These are phyloP conservation scores for Papilio glaucus DNA, from an alignment of 1,140 invertebrate genomes.

Conservation along the genomic window DNA sequence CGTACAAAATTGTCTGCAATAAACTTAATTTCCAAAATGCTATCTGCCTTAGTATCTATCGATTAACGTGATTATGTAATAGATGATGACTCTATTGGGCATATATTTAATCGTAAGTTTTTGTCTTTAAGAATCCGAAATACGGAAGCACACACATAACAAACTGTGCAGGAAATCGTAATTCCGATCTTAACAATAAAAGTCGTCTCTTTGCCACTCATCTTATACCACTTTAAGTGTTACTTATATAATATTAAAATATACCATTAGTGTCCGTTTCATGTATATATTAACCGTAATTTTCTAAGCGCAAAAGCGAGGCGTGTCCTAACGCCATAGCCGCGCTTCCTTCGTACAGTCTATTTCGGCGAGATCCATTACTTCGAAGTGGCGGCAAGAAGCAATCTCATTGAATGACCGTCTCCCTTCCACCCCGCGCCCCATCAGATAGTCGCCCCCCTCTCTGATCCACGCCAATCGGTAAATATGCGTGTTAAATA, in stretches of 20 bases:
- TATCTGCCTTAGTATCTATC: too few relatives aligned
- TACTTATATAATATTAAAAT: too few relatives aligned
- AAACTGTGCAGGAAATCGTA: not conserved
- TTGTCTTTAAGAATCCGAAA: not conserved
- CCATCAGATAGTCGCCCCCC: conserved; percentile 46
- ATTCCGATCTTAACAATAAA: not conserved
- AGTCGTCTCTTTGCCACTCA: not conserved
- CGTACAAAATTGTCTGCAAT: too few relatives aligned
- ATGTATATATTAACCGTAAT: not conserved
- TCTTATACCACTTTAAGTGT: not conserved
- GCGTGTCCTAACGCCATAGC: conserved; percentile 64
- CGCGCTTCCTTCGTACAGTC: conserved; percentile 79
- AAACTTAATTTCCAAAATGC: too few relatives aligned
- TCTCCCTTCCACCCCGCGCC: conserved; percentile 56
- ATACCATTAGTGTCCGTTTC: too few relatives aligned
- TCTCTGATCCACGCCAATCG: conserved; percentile 76
- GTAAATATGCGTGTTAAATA: conserved; percentile 84
- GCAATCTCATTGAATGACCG: conserved; percentile 85
- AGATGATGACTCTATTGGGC: too few relatives aligned
- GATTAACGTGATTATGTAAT: too few relatives aligned
- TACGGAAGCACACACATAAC: not conserved
- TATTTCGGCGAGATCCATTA: conserved; percentile 84
- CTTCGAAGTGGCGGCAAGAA: conserved; percentile 82
- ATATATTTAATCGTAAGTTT: not conserved
- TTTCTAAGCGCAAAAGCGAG: conserved; percentile 26